phyloP scores from a whole-genome alignment of 2,797 vertebrate species.

The Scomberomorus guttatus region DNA sequence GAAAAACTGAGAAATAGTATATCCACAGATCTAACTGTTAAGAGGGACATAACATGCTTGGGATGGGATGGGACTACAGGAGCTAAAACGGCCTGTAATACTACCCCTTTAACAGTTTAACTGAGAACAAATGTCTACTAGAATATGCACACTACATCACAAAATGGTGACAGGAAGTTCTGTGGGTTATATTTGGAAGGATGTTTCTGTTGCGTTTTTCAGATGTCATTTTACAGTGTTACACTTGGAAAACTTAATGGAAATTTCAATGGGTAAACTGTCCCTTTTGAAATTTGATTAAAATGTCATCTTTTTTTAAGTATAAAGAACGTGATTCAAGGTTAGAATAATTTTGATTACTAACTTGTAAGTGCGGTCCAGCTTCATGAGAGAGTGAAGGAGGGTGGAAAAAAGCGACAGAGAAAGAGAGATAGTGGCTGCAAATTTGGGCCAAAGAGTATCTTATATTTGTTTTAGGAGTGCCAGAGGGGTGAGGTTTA shows the following conservation, averaged over 20 bases:
- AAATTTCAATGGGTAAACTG: neutral
- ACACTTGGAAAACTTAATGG: no score
- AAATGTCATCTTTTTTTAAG: no score
- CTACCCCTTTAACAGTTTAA: no score
- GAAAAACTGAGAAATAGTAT: neutral
- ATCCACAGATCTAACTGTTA: no score
- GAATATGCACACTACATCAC: no score
- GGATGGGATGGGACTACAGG: no score
- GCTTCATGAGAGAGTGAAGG: slow-evolving; percentile 23
- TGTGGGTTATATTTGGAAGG: neutral
- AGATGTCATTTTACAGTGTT: neutral
- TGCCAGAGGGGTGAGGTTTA: slow-evolving; percentile 11
- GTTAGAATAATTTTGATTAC: no score
- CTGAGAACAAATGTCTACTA: neutral
- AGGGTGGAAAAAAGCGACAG: neutral
- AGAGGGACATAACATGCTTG: no score
- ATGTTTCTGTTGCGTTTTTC: neutral
- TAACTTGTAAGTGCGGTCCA: neutral
- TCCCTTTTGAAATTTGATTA: neutral
- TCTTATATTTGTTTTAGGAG: slow-evolving; percentile 23
- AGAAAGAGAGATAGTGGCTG: slow-evolving; percentile 11
- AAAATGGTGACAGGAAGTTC: neutral
- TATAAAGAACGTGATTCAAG: no score
- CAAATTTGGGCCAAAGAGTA: slow-evolving; percentile 61
- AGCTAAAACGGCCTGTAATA: no score